phyloP scores from a whole-genome alignment of 2,113 vertebrate species.

The Hemibagrus wyckioides region DNA sequence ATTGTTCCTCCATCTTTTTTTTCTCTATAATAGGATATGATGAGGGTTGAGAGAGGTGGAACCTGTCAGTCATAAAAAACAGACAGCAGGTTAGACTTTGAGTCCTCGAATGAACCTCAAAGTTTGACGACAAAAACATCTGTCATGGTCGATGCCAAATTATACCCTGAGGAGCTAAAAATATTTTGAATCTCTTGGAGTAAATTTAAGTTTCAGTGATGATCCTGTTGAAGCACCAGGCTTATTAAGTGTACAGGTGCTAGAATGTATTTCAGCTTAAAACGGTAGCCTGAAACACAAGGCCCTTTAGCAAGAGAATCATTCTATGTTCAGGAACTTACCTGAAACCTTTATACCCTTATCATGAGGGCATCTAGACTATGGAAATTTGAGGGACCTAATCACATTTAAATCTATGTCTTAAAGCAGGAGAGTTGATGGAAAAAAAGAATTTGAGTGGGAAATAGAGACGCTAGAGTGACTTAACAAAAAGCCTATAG shows the following conservation, averaged over 20 bases:
- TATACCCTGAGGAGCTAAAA: background rate
- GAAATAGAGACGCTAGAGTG: background rate
- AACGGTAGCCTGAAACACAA: background rate
- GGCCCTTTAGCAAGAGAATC: background rate
- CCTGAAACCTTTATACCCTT: background rate
- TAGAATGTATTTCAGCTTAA: background rate
- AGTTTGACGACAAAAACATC: conserved; percentile 26
- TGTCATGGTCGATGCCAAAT: background rate
- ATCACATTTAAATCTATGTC: background rate
- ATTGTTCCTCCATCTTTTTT: conserved; percentile 77
- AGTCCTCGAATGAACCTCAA: conserved; percentile 69
- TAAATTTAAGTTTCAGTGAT: background rate
- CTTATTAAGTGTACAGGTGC: background rate
- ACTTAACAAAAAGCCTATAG: conserved; percentile 2
- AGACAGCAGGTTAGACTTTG: conserved; percentile 62
- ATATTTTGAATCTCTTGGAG: background rate
- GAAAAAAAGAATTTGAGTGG: conserved; percentile 11
- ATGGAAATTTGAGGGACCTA: background rate
- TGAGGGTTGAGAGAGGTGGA: conserved; percentile 70
- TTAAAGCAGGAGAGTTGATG: background rate
- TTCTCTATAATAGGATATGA: conserved; percentile 75
- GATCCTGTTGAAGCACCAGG: background rate
- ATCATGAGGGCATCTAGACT: conserved; percentile 23
- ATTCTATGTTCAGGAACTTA: background rate
- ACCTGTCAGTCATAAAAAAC: conserved; percentile 70